Evolutionary conservation across 35 echinoderm and acorn worm genomes (phyloP), one percentile per base, ranked within the genome.

Genomic region (Strongylocentrotus purpuratus): DNA sequence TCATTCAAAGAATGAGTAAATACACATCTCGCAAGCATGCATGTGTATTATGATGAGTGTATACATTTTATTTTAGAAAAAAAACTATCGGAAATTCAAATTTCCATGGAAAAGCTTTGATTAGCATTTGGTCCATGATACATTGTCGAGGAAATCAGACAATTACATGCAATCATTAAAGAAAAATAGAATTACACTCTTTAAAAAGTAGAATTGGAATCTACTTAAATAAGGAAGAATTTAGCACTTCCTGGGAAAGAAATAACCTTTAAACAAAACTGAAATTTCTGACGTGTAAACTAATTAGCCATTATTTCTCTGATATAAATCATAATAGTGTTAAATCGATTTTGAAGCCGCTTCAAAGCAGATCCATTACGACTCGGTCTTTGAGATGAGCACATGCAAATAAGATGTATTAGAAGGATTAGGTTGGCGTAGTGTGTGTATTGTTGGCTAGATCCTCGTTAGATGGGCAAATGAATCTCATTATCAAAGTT

Each of bases 401-500:
- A 78, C 65, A 28, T 18, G 20, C 11, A 28, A 78, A 78, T n/a
- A 78, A n/a, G 20, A 28, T 78, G 28, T 78, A 78, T n/a, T 78
- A 7, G 20, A 78, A 5, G 65, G 65, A 28, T n/a, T 28, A n/a
- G 20, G 25, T 28, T 22, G 28, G 22, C 8, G 28, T 78, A n/a
- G 5, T 78, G 25, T 78, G 25, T 78, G 65, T 78, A 28, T 78
- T 22, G 20, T 22, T 78, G 65, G 20, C 20, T 78, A 78, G 65
- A 78, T 78, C 65, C 65, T 78, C 65, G 20, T 78, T 78, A 78
- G 65, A n/a, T 78, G 65, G 50, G 65, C 65, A 78, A 78, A 78
- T 78, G 20, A 78, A 78, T 78, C 65, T 78, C 65, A 78, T 78
- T 78, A 78, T 78, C 20, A 78, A 78, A 78, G n/a, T 31, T 78